Evolutionary conservation across 2,888 invertebrate species (phyloP).

Genomic region (Drosophila histrio): DNA sequence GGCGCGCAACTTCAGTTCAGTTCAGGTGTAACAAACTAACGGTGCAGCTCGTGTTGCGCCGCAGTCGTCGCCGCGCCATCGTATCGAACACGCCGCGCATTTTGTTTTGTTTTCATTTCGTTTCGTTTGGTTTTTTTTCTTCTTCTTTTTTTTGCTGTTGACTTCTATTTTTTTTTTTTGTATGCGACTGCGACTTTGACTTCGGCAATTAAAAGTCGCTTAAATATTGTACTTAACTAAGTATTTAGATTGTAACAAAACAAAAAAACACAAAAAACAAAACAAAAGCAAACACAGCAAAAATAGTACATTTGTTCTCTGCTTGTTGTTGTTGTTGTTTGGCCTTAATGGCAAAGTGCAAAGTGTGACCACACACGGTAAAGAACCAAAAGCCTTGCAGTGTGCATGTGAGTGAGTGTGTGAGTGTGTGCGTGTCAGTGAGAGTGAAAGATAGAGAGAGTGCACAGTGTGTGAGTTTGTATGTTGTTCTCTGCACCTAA

Average conservation of each 20-base stretch:
- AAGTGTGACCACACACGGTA: constrained; percentile 44
- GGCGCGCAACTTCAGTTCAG: constrained; percentile 28
- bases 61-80: constrained; percentile 73
- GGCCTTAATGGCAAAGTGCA: constrained; percentile 51
- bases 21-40: constrained; percentile 80
- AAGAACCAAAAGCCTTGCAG: not conserved
- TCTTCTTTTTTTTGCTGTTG: constrained; percentile 4
- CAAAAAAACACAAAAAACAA: not conserved
- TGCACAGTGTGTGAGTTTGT: not conserved
- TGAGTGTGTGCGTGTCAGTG: not conserved
- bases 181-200: constrained; percentile 34
- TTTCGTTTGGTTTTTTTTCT: constrained; percentile 5
- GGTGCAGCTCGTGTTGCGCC: constrained; percentile 69
- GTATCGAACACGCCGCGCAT: constrained; percentile 65
- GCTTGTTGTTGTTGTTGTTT: constrained; percentile 8
- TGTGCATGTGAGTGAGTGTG: not conserved
- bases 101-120: constrained; percentile 12
- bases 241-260: constrained; percentile 4
- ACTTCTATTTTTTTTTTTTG: constrained; percentile 10
- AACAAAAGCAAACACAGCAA: not conserved
- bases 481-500: not conserved
- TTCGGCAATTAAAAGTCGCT: constrained; percentile 46
- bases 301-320: constrained; percentile 3
- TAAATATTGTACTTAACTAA: constrained; percentile 12
- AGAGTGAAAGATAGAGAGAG: not conserved